Percentiles rank a stretch among this genome's conserved stretches.
phyloP scores from a whole-genome alignment of 2,888 invertebrate species.

The Bimastos eiseni region DNA sequence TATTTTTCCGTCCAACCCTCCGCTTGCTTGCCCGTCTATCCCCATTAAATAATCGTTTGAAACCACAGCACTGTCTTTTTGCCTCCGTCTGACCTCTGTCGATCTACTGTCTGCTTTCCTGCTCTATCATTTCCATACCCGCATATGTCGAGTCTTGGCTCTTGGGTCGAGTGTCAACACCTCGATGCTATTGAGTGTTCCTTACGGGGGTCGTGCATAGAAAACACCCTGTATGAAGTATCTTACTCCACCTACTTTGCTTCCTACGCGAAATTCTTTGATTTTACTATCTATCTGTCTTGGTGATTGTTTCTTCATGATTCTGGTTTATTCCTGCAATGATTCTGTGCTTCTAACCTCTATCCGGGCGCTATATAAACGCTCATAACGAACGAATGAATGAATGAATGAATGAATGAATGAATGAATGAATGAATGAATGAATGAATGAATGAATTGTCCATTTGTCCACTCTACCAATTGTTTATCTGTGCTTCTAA shows the following conservation, averaged over 20 bases:
- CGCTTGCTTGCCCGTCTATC: not conserved
- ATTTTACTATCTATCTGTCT: not conserved
- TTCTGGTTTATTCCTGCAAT: too few species aligned
- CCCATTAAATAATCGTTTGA: not conserved
- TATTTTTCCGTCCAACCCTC: not conserved
- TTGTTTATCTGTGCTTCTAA: not conserved
- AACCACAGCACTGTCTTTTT: too few species aligned
- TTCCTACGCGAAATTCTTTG: not conserved
- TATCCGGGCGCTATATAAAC: too few species aligned
- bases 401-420: too few species aligned
- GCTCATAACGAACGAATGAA: too few species aligned
- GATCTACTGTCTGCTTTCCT: not conserved
- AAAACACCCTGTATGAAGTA: not conserved
- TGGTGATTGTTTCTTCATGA: not conserved
- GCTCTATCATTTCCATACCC: not conserved
- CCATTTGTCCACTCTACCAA: too few species aligned
- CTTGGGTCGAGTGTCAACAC: not conserved
- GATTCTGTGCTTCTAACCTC: too few species aligned
- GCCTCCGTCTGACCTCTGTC: not conserved
- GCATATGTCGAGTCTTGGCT: not conserved
- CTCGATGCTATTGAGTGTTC: not conserved
- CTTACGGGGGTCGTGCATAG: not conserved
- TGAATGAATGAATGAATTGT: too few species aligned
- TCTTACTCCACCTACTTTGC: not conserved
- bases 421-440: too few species aligned